Evolutionary conservation across 2,113 vertebrate species (phyloP), one percentile per base, ranked within the genome.

Genomic region (Apeltes quadracus): DNA sequence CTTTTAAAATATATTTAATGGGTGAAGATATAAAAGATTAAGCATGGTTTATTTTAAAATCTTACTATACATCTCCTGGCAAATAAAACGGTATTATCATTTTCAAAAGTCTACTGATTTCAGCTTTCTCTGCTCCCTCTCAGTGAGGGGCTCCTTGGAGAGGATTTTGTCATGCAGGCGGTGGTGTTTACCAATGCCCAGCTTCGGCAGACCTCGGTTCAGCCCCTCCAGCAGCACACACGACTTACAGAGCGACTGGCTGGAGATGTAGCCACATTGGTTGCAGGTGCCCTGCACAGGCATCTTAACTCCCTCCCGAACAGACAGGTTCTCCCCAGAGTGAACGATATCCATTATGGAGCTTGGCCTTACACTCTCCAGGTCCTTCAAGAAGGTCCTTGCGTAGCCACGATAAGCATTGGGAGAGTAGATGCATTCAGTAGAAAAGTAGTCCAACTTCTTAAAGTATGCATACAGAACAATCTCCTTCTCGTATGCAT

Each of bases 391-490:
- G 82, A 96, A 94, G 64, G 93, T 79, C 0, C 96, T 93, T 0
- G 95, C 95, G 25, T 96, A 74, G 34, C 95, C 96, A 0, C 96
- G 94, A 84, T 96, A 96, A 39, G 96, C 96, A 23, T 96, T 95
- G 32, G 95, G 96, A 0, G 96, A 95, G 58, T 96, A 96, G 36
- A 96, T 92, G 1, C 96, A 97, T 82, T 96, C 96, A 0, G 96
- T 96, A 13, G 95, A 96, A 81, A 97, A 97, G 91, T 97, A 98
- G 92, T 95, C 93, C 8, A 98, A 83, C 78, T 93, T 95, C 41
- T 96, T 95, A 77, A 97, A 97, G 86, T 97, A 95, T 8, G 96
- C 96, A 0, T 97, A 97, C n/a, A 97, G 90, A 41, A 97, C 96
- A 4, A 97, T 97, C 91, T 97, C 96, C 82, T 97, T 97, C 88